These are phyloP conservation scores for Platyrinchus mystaceus DNA, from an alignment of 2,797 vertebrate species.

Conservation along the genomic window DNA sequence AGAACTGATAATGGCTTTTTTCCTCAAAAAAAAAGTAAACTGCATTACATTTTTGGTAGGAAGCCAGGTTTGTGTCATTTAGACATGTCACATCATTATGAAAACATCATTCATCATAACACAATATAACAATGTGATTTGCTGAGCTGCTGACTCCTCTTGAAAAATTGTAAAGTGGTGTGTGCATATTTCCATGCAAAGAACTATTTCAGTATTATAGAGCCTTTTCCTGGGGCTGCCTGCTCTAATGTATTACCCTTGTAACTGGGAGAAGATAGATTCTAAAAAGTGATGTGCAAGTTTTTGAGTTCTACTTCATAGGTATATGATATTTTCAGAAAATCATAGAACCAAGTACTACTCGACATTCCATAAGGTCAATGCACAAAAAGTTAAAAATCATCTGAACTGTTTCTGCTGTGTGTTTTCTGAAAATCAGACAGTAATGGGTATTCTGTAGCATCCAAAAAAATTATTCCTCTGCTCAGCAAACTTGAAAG, in stretches of 20 bases:
- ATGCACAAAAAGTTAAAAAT: background rate
- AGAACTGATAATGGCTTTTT: slow-evolving; percentile 36
- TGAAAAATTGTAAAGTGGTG: background rate
- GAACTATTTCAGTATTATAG: background rate
- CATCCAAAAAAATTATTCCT: background rate
- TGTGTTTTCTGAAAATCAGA: background rate
- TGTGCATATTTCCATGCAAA: background rate
- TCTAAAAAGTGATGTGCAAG: background rate
- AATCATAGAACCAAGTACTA: background rate
- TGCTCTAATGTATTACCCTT: background rate
- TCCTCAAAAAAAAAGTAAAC: background rate
- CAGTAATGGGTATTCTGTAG: background rate
- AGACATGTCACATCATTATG: slow-evolving; percentile 54
- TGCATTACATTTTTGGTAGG: slow-evolving; percentile 64
- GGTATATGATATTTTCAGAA: background rate
- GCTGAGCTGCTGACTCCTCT: slow-evolving; percentile 51
- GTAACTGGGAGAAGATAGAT: background rate
- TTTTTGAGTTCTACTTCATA: background rate
- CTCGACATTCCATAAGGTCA: background rate
- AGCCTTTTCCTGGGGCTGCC: background rate
- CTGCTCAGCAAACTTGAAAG: background rate
- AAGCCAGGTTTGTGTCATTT: slow-evolving; percentile 70
- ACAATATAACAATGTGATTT: slow-evolving; percentile 65
- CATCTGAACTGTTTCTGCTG: background rate
- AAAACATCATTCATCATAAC: slow-evolving; percentile 69